Conservation (phyloP, 2,797 vertebrate species). For the Aselliscus stoliczkanus region DNA sequence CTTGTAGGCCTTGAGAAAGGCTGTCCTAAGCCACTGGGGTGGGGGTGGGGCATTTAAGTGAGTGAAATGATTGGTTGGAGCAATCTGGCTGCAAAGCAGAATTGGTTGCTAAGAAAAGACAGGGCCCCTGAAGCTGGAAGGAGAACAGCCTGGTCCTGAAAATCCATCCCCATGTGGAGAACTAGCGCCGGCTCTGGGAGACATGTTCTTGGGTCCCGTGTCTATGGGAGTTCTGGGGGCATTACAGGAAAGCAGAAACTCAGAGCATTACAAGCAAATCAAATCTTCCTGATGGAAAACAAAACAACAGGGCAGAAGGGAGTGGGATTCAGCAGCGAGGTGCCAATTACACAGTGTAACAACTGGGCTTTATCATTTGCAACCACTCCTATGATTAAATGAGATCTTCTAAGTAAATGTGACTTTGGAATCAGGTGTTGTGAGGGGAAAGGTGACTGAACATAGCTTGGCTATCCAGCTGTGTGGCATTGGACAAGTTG, state of each 20-base stretch:
- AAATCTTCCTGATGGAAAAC: background rate
- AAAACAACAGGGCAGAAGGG: background rate
- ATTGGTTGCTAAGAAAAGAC: background rate
- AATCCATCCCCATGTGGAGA: rapidly evolving
- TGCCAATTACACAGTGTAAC: background rate
- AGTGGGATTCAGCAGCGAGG: background rate
- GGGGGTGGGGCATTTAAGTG: no score
- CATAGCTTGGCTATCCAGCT: background rate
- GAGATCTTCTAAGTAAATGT: background rate
- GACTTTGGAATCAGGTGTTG: background rate
- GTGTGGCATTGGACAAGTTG: background rate
- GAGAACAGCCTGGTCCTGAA: background rate
- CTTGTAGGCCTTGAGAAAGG: background rate
- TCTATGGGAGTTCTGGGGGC: background rate
- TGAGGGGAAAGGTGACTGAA: background rate
- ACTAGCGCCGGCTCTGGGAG: background rate
- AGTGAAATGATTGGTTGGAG: no score
- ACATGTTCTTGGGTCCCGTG: background rate
- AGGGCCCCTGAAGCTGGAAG: background rate
- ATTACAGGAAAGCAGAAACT: background rate
- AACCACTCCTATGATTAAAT: background rate
- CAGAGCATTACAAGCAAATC: background rate
- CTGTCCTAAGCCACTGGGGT: rapidly evolving
- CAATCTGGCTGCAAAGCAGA: background rate
- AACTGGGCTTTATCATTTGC: background rate